Evolutionary conservation across 2,797 vertebrate species (phyloP).

Genomic region (Trachops cirrhosus): DNA sequence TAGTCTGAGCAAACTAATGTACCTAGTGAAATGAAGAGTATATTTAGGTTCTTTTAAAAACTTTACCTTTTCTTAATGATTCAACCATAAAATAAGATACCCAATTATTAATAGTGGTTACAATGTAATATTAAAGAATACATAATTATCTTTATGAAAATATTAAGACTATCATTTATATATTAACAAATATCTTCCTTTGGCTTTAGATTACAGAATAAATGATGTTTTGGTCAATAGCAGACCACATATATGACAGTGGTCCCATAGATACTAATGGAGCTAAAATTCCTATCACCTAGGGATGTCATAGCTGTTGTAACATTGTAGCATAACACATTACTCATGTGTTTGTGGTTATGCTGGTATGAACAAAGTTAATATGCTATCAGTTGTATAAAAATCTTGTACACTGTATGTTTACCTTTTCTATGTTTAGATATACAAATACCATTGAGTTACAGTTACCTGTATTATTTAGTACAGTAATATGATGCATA

Average conservation of each 20-base stretch:
- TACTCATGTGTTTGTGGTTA: not conserved
- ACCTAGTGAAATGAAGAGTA: not conserved
- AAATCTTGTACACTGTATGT: not conserved
- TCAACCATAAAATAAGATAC: not conserved
- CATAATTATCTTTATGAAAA: not conserved
- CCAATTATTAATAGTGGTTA: not conserved
- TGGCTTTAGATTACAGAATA: not conserved
- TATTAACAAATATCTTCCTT: not conserved
- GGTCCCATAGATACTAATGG: not conserved
- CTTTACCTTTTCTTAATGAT: not conserved
- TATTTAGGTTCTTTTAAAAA: not conserved
- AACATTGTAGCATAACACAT: not conserved
- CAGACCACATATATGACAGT: not conserved
- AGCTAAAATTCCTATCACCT: not conserved
- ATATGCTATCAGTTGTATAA: not conserved
- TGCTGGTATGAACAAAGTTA: not conserved
- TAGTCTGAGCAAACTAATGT: not conserved
- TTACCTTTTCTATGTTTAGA: not conserved
- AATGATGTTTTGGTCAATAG: not conserved
- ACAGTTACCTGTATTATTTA: not conserved
- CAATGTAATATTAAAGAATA: not conserved
- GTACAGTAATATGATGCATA: not conserved
- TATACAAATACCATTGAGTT: not conserved
- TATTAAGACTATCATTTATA: not conserved
- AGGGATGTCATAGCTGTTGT: not conserved